Base-by-base conservation (phyloP, 2,888 invertebrate genomes). In the Cantharis rustica region DNA sequence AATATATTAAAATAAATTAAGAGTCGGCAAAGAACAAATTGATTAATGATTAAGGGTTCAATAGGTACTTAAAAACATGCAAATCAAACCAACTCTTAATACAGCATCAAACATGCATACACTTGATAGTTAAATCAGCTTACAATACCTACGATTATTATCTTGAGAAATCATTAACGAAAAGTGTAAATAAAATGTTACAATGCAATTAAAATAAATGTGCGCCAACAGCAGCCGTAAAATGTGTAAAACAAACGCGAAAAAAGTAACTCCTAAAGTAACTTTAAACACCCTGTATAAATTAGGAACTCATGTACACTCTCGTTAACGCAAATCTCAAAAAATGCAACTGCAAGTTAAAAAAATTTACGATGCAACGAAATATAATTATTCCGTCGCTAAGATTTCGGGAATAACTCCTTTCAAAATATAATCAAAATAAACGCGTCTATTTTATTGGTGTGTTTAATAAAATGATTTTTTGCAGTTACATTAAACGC, bases 71-170 rank as follows among this genome's bases (percentile, higher is more conserved):
- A 47, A 47, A 47, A 47, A 47, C 9, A 47, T 47, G 47, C 47
- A 47, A 47, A 47, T 47, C 47, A 47, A 69, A 64, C 69, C 74
- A 74, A 74, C 69, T 31, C 63, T 64, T 64, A 69, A 47, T 61
- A 69, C 61, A 69, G 74, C 74, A 74, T 64, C 47, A 64, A 64
- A 74, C 64, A 74, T 74, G 74, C 69, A 74, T 74, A 74, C 74
- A 69, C 17, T 63, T 70, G 9, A 26, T 63, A 70, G 74, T 47
- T 74, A 74, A 63, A 74, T 63, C 64, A 74, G 69, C 74, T 74
- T 74, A 70, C 64, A 15, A 47, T 74, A 74, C 69, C 63, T 69
- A 69, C 27, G 69, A 47, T 73, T 73, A 62, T 68, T 27, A 27
- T 26, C 26, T 69, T 23, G 61, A 61, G 61, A 69, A 17, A 69